Evolutionary conservation across 2,797 vertebrate species (phyloP).

Genomic region (Sternotherus odoratus): DNA sequence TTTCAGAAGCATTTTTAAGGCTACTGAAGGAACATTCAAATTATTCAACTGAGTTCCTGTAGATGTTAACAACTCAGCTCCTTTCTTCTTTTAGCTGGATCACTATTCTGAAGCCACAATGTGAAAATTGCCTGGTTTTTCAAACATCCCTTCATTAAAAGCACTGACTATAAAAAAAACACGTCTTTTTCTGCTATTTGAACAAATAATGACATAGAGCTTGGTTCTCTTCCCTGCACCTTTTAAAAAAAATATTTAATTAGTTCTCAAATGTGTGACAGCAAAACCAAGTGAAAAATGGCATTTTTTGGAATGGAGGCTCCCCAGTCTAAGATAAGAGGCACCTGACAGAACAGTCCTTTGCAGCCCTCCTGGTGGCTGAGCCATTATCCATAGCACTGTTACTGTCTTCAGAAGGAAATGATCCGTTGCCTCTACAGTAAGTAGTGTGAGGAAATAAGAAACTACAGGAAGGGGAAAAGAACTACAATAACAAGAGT

Average conservation of each 20-base stretch:
- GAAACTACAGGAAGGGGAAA: not conserved
- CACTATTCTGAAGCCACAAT: not conserved
- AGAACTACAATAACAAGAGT: not conserved
- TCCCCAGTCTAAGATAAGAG: not conserved
- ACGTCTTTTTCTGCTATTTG: not conserved
- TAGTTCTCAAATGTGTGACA: slow-evolving; percentile 16
- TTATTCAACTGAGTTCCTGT: not conserved
- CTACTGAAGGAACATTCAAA: not conserved
- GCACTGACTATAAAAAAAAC: not conserved
- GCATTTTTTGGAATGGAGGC: not conserved
- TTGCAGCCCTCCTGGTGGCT: not conserved
- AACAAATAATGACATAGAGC: not conserved
- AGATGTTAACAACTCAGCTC: not conserved
- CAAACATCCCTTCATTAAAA: not conserved
- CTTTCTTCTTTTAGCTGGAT: not conserved
- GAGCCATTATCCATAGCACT: not conserved
- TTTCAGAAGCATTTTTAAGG: not conserved
- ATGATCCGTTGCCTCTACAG: slow-evolving; percentile 12
- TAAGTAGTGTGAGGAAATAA: not conserved
- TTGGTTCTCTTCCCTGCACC: not conserved
- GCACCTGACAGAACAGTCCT: not conserved
- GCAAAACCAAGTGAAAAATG: not conserved
- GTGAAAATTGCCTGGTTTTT: not conserved
- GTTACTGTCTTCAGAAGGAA: not conserved
- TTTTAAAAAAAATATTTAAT: not conserved